Percentiles rank a stretch among this genome's conserved stretches.
phyloP scores from a whole-genome alignment of 2,797 vertebrate genomes.

The Myripristis jacobus region DNA sequence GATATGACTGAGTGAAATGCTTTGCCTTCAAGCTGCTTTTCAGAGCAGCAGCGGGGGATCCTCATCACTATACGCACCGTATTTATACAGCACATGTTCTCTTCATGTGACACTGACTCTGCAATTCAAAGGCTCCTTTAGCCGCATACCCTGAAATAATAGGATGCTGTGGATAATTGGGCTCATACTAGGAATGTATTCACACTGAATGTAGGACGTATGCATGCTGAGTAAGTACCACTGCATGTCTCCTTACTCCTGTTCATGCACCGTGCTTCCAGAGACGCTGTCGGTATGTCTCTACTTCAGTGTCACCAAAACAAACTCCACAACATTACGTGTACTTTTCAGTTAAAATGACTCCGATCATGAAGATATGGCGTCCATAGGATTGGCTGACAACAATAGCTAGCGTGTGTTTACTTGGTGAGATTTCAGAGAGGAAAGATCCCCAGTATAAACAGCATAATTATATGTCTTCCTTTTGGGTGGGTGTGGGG shows the following conservation, averaged over 20 bases:
- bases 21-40: background rate
- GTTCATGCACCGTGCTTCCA: too few species aligned
- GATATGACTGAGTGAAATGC: background rate
- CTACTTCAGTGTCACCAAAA: background rate
- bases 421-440: constrained; percentile 22
- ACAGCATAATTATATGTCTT: constrained; percentile 77
- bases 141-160: background rate
- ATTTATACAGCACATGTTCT: too few species aligned
- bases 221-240: background rate
- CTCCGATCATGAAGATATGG: constrained; percentile 4
- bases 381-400: background rate
- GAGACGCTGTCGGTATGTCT: constrained; percentile 13
- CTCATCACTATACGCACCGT: background rate
- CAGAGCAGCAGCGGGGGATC: background rate
- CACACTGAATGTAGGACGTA: background rate
- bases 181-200: background rate
- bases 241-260: too few species aligned
- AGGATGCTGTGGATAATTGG: background rate
- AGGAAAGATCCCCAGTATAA: constrained; percentile 65
- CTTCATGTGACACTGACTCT: too few species aligned
- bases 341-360: constrained; percentile 1
- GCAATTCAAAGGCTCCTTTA: background rate
- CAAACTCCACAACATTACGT: constrained; percentile 17
- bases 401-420: constrained; percentile 41
- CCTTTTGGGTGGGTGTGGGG: constrained; percentile 70